Percentiles rank a stretch among this genome's conserved stretches.
phyloP scores from a whole-genome alignment of 2,113 vertebrate species.

The Rafetus swinhoei region DNA sequence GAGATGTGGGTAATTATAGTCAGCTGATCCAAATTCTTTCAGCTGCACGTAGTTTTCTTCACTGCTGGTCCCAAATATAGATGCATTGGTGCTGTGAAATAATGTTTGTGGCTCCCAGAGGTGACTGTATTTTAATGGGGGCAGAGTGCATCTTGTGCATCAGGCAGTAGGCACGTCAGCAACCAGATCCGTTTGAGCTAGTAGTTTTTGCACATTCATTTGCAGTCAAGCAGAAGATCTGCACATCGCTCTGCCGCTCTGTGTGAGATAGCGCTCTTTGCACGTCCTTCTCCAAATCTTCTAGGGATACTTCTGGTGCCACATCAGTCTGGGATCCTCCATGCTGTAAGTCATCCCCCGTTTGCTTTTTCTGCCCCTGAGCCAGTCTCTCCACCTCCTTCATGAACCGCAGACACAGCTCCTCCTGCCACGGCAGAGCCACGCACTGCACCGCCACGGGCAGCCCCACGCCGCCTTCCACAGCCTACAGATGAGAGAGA shows the following conservation, averaged over 20 bases:
- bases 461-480: constrained; percentile 42
- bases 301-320: no score
- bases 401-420: constrained; percentile 85
- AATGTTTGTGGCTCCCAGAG: no score
- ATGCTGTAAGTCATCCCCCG: not conserved
- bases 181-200: not conserved
- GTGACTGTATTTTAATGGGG: no score
- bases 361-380: constrained; percentile 24
- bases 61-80: not conserved
- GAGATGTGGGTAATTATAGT: not conserved
- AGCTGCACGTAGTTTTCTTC: not conserved
- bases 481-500: not conserved
- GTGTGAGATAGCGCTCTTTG: no score
- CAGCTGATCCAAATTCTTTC: not conserved
- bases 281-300: not conserved
- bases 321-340: not conserved
- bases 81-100: not conserved
- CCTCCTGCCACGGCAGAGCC: constrained; percentile 83
- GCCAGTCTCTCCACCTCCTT: constrained; percentile 80
- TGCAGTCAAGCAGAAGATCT: not conserved
- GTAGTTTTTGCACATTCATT: not conserved
- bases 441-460: constrained; percentile 81
- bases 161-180: not conserved
- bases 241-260: not conserved
- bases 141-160: no score